Evolutionary conservation across 2,113 vertebrate genomes (phyloP), one percentile per base, ranked within the genome.

Genomic region (Urocolius indicus): DNA sequence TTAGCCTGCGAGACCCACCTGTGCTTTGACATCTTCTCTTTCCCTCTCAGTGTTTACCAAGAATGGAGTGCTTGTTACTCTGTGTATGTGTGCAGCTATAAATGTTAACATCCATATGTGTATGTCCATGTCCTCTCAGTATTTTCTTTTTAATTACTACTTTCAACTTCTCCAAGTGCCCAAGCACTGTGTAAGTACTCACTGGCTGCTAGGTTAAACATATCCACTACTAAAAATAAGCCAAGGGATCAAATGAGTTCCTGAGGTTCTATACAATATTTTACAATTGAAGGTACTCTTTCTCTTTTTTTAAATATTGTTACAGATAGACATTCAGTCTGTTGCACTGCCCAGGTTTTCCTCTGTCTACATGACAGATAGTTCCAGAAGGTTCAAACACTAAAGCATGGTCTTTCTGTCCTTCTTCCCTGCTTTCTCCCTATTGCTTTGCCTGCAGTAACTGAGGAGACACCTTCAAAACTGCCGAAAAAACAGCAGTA

Each of bases 1-100:
- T 96, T 78, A 94, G 78, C 66, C 79, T 95, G 80, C 3, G 7
- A 65, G 80, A 72, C 29, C 32, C 10, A 65, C 90, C 55, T 45
- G 43, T 59, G 91, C 78, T 92, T 83, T 94, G 94, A 97, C 81
- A 80, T 74, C 90, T 89, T 81, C 59, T 87, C 87, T 66, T 69
- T 78, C 57, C 36, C 48, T 89, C 83, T 79, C 79, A 59, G 22
- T 91, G 83, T 84, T 92, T 79, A 63, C 41, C 90, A 13, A 57
- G 77, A 87, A 63, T 38, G 14, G 76, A 84, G 63, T 66, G 89
- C 76, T 97, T 96, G 86, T 30, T 72, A 62, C 48, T 36, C 23
- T 48, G 6, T 69, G 58, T 29, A 29, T 34, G 49, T 12, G 23
- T 12, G 10, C 27, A 24, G 51, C 5, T 52, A 41, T n/a, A 59